These are phyloP conservation scores for Ditula angustiorana DNA, from an alignment of 2,888 invertebrate genomes.

Conservation along the genomic window DNA sequence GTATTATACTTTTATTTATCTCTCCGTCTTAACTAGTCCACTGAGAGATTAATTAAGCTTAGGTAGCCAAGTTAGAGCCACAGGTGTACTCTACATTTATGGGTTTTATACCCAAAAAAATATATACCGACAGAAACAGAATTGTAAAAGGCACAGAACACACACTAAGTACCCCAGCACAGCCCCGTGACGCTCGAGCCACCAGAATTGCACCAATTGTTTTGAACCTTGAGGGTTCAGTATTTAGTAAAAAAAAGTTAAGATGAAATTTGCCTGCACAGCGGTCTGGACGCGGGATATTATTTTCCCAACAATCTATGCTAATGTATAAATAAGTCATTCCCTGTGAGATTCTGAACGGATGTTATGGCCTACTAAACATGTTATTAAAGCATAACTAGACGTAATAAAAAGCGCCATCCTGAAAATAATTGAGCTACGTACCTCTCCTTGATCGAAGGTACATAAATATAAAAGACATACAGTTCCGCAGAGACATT, in stretches of 20 bases:
- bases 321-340: slow-evolving; percentile 38
- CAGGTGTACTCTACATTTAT: too few species aligned
- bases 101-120: background rate
- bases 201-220: slow-evolving; percentile 36
- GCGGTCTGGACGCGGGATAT: background rate
- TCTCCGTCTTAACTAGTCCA: too few species aligned
- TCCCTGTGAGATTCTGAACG: slow-evolving; percentile 38
- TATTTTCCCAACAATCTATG: slow-evolving; percentile 11
- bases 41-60: too few species aligned
- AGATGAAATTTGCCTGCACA: background rate
- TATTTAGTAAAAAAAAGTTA: background rate
- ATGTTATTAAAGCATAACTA: slow-evolving; percentile 23
- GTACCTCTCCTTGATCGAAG: slow-evolving; percentile 18
- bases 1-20: too few species aligned
- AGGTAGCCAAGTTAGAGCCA: too few species aligned
- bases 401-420: slow-evolving; percentile 26
- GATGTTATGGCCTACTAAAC: slow-evolving; percentile 36
- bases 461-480: slow-evolving; percentile 29
- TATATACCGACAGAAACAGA: slow-evolving; percentile 61
- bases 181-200: slow-evolving; percentile 62
- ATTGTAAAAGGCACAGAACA: slow-evolving; percentile 76
- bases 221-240: slow-evolving; percentile 1
- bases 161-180: slow-evolving; percentile 69
- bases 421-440: slow-evolving; percentile 40
- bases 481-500: slow-evolving; percentile 74